These are phyloP conservation scores for Pollenia labialis DNA, from an alignment of 2,888 invertebrate genomes.

Conservation along the genomic window DNA sequence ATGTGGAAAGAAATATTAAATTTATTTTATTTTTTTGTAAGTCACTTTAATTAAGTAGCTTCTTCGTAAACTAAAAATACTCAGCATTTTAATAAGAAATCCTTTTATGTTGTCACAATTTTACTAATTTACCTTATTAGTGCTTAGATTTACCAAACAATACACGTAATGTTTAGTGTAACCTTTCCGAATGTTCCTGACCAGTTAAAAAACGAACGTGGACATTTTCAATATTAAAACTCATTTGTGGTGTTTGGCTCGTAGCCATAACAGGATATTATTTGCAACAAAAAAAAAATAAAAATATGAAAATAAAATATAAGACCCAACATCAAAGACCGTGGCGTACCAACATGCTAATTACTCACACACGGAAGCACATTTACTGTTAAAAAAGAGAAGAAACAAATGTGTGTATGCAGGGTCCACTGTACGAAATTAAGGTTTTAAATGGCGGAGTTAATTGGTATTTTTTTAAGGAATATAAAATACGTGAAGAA, in stretches of 20 bases:
- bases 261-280: conserved; percentile 20
- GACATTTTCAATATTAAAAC: conserved; percentile 32
- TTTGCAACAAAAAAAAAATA: conserved; percentile 44
- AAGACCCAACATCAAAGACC: conserved; percentile 26
- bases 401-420: background rate
- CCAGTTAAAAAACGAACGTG: conserved; percentile 9
- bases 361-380: background rate
- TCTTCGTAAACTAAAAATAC: no score
- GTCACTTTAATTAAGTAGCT: no score
- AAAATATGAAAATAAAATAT: conserved; percentile 39
- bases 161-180: conserved; percentile 4
- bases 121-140: no score
- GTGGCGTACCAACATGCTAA: conserved; percentile 1
- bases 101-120: no score
- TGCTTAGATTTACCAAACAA: background rate
- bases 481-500: no score
- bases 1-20: no score
- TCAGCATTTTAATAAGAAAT: no score
- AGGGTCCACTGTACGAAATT: background rate
- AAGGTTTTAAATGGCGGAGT: background rate
- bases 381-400: background rate
- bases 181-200: background rate
- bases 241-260: conserved; percentile 5
- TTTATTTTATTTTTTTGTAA: no score
- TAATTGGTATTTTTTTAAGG: background rate